These are phyloP conservation scores for Myripristis jacobus DNA, from an alignment of 2,797 vertebrate genomes.

Conservation along the genomic window DNA sequence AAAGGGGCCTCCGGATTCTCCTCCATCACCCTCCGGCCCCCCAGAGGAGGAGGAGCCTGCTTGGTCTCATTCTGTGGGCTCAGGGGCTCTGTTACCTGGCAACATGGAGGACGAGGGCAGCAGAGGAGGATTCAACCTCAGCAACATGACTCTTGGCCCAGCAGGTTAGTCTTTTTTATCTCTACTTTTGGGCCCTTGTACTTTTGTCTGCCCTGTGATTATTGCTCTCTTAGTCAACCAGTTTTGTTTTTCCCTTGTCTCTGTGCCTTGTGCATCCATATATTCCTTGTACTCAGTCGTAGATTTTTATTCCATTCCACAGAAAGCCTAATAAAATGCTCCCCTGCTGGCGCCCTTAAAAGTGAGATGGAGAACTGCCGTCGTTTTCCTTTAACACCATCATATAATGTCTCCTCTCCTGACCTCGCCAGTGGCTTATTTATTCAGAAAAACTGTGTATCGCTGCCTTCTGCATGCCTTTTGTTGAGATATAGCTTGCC, in stretches of 20 bases:
- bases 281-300: not conserved
- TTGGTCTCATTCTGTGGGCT: conserved; percentile 80
- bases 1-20: conserved; percentile 60
- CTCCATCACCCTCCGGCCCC: conserved; percentile 44
- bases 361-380: too few species aligned
- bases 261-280: not conserved
- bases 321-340: not conserved
- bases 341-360: too few species aligned
- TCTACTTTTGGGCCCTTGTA: conserved; percentile 6
- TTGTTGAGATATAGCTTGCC: not conserved
- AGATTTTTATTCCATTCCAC: not conserved
- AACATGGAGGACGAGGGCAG: conserved; percentile 73
- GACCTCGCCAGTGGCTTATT: conserved; percentile 41
- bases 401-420: conserved; percentile 22
- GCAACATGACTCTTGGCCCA: conserved; percentile 57
- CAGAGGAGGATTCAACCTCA: conserved; percentile 65
- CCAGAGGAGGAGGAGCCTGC: conserved; percentile 69
- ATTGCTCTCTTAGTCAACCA: not conserved
- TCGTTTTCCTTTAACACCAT: not conserved
- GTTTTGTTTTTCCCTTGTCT: not conserved
- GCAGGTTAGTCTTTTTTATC: conserved; percentile 60
- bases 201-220: not conserved
- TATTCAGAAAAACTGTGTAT: conserved; percentile 38
- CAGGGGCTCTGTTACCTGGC: conserved; percentile 73
- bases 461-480: conserved; percentile 4